These are phyloP conservation scores for Condylostylus longicornis DNA, from an alignment of 1,140 invertebrate species.

Conservation along the genomic window DNA sequence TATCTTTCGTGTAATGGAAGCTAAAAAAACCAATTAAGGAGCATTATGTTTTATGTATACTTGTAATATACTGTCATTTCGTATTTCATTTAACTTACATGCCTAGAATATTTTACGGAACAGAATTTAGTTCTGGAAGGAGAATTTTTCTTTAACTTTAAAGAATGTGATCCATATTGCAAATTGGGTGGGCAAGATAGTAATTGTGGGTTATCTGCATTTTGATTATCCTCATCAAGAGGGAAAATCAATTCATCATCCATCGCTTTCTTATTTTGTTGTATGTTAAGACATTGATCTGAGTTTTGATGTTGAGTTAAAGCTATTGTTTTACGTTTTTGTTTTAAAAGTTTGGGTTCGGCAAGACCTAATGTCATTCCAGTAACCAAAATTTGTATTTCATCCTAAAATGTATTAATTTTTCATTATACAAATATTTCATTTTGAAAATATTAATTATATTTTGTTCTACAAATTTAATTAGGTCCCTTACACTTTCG, in stretches of 20 bases:
- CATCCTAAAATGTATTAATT: slow-evolving; percentile 42
- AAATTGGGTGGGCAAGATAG: slow-evolving; percentile 16
- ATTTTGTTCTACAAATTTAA: slow-evolving; percentile 1
- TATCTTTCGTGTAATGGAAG: slow-evolving; percentile 47
- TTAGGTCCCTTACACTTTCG: slow-evolving; percentile 39
- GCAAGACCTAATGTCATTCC: slow-evolving; percentile 59
- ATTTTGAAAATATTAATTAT: slow-evolving; percentile 5
- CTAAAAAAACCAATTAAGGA: slow-evolving; percentile 36
- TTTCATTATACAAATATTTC: slow-evolving; percentile 1
- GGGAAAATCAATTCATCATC: slow-evolving; percentile 50
- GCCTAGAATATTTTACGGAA: slow-evolving; percentile 6
- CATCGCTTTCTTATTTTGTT: slow-evolving; percentile 8
- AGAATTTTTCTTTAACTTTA: slow-evolving; percentile 14
- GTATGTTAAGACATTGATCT: too few species aligned
- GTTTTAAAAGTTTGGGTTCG: slow-evolving; percentile 41
- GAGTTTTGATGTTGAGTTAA: too few species aligned
- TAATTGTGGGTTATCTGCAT: slow-evolving; percentile 20
- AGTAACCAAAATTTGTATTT: slow-evolving; percentile 68
- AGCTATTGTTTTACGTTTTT: too few species aligned
- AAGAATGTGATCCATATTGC: slow-evolving; percentile 21
- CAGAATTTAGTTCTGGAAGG: background rate
- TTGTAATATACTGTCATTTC: slow-evolving; percentile 16
- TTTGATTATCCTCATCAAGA: slow-evolving; percentile 49
- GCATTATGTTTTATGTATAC: slow-evolving; percentile 9
- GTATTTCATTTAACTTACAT: slow-evolving; percentile 23